phyloP scores from a whole-genome alignment of 2,113 vertebrate species.

The Asarcornis scutulata region DNA sequence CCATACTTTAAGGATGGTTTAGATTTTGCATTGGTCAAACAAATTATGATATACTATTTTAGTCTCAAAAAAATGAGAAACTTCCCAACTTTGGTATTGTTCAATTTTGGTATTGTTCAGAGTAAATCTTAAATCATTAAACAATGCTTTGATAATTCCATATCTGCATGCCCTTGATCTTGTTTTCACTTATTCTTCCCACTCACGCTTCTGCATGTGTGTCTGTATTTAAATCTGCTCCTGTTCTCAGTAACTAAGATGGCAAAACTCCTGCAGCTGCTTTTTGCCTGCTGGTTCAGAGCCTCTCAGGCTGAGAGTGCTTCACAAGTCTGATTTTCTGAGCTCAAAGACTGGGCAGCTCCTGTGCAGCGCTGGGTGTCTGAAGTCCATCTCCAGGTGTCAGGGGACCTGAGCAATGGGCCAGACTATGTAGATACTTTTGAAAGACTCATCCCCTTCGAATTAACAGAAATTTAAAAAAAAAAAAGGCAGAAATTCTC shows the following conservation, averaged over 20 bases:
- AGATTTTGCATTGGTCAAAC: slow-evolving; percentile 5
- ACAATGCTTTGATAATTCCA: neutral
- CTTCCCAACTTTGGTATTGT: neutral
- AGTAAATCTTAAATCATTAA: neutral
- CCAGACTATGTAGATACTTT: neutral
- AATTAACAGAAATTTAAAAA: neutral
- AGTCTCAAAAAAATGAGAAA: neutral
- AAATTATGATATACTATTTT: neutral
- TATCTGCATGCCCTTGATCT: neutral
- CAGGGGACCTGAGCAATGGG: neutral
- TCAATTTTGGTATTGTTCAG: neutral
- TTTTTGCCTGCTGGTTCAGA: neutral
- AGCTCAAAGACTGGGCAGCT: neutral
- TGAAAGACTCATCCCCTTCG: neutral
- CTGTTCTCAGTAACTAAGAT: neutral
- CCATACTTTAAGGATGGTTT: slow-evolving; percentile 4
- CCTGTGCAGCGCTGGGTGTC: neutral
- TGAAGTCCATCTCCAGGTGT: neutral
- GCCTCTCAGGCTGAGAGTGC: neutral
- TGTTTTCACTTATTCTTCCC: neutral
- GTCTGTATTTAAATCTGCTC: neutral
- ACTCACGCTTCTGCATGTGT: neutral
- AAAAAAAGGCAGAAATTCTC: neutral
- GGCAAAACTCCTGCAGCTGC: neutral
- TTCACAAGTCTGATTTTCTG: neutral